Base-by-base conservation (phyloP, 2,113 vertebrate genomes). In the Dissostichus mawsoni region DNA sequence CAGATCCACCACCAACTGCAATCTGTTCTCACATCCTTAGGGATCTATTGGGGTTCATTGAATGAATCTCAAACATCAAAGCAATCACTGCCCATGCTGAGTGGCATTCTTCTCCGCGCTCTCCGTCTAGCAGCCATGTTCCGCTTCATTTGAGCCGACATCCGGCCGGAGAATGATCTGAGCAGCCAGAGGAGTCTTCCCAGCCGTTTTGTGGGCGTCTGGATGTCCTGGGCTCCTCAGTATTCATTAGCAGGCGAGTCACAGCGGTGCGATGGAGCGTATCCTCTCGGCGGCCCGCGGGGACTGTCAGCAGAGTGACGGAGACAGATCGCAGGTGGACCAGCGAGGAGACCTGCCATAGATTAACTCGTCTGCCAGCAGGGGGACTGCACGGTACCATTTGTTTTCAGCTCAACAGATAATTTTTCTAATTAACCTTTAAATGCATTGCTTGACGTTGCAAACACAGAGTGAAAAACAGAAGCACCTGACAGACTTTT, bases 361-460 rank as follows among this genome's bases (percentile, higher is more conserved):
- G 96, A 97, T 97, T 96, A 97, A 91, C 52, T 86, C 88, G 94
- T 96, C 95, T 92, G 87, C 92, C 89, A 84, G 90, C 93, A 95
- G 87, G 87, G 79, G 87, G 92, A 91, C 89, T 78, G 57, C 13
- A 17, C 70, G 79, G 87, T 75, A 87, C 90, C 93, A 94, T 91
- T 78, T 91, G 89, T 94, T 70, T 86, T 95, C 92, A 83, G 91
- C 94, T 94, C 96, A 96, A 95, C 95, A 96, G 96, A 98, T 97
- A 95, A 96, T 97, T 97, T 97, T 97, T 97, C 95, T 96, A 97
- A 98, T 98, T 98, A 97, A 98, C 97, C 95, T 96, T 91, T 90
- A 92, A 94, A 94, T 95, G 94, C 92, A 94, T 93, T 73, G 90
- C 85, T 91, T 83, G 73, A 82, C 73, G 91, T 87, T 76, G 87